Evolutionary conservation across 2,797 vertebrate genomes (phyloP), one percentile per base, ranked within the genome.

Genomic region (Sebastes jordani): DNA sequence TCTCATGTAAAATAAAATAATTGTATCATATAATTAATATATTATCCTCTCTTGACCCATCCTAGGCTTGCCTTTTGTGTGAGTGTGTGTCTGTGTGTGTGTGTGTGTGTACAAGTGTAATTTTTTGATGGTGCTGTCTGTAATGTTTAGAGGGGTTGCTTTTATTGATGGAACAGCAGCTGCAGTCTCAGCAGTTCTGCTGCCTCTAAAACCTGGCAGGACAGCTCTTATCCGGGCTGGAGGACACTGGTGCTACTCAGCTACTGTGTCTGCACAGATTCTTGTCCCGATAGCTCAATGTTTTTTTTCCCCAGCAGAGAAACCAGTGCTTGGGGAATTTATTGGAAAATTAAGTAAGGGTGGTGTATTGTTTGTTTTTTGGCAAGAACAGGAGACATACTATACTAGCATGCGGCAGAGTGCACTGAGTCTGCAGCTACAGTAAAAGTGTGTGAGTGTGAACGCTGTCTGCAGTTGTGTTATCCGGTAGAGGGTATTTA

Each of bases 101-200:
- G 20, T n/a, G 20, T 76, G 30, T 55, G 23, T 23, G 20, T 23
- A 5, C 22, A 55, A 29, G 74, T 80, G 49, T 54, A 42, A 7
- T 52, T 63, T 79, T 76, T 69, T 67, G 69, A 82, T 64, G 68
- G 54, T 56, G 65, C 63, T 82, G 78, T 85, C 32, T 70, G 52
- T 78, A 30, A 49, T 64, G 60, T 71, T 63, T 74, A n/a, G 49
- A 80, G 22, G 56, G 4, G 18, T 63, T 59, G 80, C 56, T 84
- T 85, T 86, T 87, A 87, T 87, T 79, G 76, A 81, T 81, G 71
- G 66, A 82, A 25, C 72, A 78, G 65, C 75, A 84, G 72, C 34
- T 86, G 85, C 85, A 59, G 62, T 25, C 54, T 91, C 85, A 89
- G 85, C 89, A 88, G 8, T 83, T 82, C 71, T 52, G 16, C 36